Evolutionary conservation across 2,113 vertebrate species (phyloP).

Genomic region (Nothocercus julius): DNA sequence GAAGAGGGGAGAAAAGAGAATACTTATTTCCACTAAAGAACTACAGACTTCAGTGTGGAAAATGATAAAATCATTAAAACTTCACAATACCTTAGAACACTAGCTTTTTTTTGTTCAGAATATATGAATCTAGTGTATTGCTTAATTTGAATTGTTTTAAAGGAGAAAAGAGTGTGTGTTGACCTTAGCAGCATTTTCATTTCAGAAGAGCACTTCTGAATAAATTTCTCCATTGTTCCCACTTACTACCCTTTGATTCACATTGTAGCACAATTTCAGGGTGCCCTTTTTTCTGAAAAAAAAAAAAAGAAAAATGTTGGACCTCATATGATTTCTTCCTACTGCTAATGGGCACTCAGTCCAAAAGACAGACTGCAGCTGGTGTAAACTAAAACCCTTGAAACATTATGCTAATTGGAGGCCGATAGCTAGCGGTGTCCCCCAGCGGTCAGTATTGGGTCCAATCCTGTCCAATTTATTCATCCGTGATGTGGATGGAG

Average conservation of each 20-base stretch:
- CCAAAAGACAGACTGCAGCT: neutral
- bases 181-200: neutral
- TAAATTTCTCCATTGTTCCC: neutral
- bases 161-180: neutral
- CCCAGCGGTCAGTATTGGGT: no score
- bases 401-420: neutral
- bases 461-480: no score
- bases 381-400: neutral
- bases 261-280: neutral
- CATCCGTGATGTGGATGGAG: no score
- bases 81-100: neutral
- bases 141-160: no score
- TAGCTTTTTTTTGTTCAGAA: neutral
- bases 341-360: conserved; percentile 11
- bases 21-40: neutral
- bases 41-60: neutral
- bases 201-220: neutral
- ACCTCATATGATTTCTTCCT: neutral
- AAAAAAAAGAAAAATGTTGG: no score
- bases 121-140: neutral
- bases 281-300: neutral
- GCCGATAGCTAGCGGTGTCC: no score
- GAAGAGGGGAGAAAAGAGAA: neutral
- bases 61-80: neutral
- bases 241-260: neutral